Evolutionary conservation across 37 sponge, comb jelly and placozoan genomes (phyloP), one percentile per base, ranked within the genome.

Genomic region (Spongilla lacustris): DNA sequence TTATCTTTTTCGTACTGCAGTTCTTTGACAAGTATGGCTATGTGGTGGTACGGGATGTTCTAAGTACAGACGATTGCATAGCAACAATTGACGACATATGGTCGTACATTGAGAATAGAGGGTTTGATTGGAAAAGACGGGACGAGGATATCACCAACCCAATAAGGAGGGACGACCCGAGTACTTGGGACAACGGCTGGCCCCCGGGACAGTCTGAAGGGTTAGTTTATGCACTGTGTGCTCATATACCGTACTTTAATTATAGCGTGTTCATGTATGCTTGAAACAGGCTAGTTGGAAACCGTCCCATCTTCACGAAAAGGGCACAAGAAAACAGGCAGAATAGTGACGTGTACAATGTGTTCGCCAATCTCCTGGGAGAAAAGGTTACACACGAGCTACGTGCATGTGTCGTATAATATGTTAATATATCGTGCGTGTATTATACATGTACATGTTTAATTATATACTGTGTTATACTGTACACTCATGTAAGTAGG

Each of bases 201-300:
- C 87, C 85, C 73, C 36, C 27, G 12, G n/a, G 28, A 78, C 49
- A 21, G 28, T 4, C 46, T 4, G 46, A 8, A 4, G 46, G 46
- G 46, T 46, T 46, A 46, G 46, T 95, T n/a, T n/a, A n/a, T n/a
- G n/a, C n/a, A n/a, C 14, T 67, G 90, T 46, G 46, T 46, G 46
- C 8, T 8, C 46, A 4, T 10, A 8, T 46, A 8, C 8, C 46
- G 46, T 4, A 8, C 46, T 46, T 46, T 4, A 46, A 46, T 8
- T 46, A 8, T 46, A 46, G 8, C 46, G 8, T 10, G 4, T 23
- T 95, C 85, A 67, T 89, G 90, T 23, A 87, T 93, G 0, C 93
- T n/a, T 93, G 10, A 93, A n/a, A 92, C 84, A 92, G 87, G 84
- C 72, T 95, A 5, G 77, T 86, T 24, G 93, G 87, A 83, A 90